These are phyloP conservation scores for Columba guinea DNA, from an alignment of 2,797 vertebrate genomes.

Conservation along the genomic window DNA sequence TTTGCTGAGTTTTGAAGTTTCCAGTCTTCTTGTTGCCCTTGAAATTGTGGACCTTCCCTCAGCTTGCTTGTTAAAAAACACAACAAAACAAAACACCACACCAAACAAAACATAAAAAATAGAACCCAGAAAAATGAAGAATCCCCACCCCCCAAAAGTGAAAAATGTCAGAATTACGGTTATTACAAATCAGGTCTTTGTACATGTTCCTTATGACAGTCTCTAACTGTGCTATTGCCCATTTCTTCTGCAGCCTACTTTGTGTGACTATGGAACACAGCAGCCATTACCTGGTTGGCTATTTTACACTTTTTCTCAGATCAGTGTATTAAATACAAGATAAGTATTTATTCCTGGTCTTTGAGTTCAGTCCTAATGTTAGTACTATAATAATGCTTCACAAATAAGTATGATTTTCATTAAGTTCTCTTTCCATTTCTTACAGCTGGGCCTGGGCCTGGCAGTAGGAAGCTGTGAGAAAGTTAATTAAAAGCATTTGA, in stretches of 20 bases:
- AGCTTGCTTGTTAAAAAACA: not conserved
- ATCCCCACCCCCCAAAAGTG: not conserved
- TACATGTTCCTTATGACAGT: not conserved
- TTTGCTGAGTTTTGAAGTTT: not conserved
- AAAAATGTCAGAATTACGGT: not conserved
- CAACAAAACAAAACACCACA: no score
- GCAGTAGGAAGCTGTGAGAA: not conserved
- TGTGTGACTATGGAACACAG: accelerated
- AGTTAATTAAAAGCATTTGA: not conserved
- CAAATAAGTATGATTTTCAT: not conserved
- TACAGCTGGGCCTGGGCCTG: not conserved
- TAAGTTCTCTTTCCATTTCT: not conserved
- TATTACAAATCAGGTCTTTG: not conserved
- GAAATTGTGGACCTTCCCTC: not conserved
- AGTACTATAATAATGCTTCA: not conserved
- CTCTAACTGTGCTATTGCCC: not conserved
- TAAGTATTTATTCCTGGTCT: not conserved
- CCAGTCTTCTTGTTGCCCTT: not conserved
- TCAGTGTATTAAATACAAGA: not conserved
- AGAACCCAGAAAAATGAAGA: not conserved
- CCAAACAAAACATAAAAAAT: not conserved
- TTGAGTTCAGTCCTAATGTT: not conserved
- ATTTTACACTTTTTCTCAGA: not conserved
- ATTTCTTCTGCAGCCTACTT: not conserved
- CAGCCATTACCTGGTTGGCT: accelerated